Evolutionary conservation across 2,888 invertebrate genomes (phyloP).

Genomic region (Cantharis rustica): DNA sequence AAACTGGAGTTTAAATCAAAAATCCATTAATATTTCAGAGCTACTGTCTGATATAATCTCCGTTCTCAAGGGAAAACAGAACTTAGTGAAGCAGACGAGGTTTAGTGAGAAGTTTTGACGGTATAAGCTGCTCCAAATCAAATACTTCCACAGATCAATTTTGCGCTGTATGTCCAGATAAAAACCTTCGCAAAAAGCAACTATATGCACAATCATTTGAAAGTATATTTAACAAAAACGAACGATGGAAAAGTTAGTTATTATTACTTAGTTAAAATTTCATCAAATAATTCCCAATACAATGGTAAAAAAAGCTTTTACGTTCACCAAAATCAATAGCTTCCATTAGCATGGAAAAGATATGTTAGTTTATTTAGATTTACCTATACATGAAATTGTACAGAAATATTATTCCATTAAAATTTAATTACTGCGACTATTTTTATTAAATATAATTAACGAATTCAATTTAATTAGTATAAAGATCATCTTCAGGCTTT

Average conservation of each 20-base stretch:
- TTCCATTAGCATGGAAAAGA: not conserved
- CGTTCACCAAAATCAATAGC: not conserved
- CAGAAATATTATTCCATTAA: not conserved
- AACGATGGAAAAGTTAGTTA: not conserved
- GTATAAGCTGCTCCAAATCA: slow-evolving; percentile 30
- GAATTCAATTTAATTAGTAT: not conserved
- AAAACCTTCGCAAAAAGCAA: not conserved
- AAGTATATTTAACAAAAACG: not conserved
- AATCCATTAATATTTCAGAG: slow-evolving; percentile 34
- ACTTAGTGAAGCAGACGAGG: slow-evolving; percentile 26
- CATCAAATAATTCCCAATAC: not conserved
- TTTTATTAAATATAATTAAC: not conserved
- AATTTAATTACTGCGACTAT: not conserved
- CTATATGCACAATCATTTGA: not conserved
- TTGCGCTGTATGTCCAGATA: slow-evolving; percentile 7
- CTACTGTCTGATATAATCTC: slow-evolving; percentile 33
- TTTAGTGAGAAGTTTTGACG: slow-evolving; percentile 26
- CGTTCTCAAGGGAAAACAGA: slow-evolving; percentile 31
- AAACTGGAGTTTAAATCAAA: slow-evolving; percentile 32
- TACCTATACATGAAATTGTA: not conserved
- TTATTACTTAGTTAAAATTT: not conserved
- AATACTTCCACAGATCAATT: slow-evolving; percentile 29
- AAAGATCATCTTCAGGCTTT: not conserved
- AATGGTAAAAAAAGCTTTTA: not conserved
- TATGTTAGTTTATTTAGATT: not conserved